These are phyloP conservation scores for Agrilus biguttatus DNA, from an alignment of 2,888 invertebrate species.

Conservation along the genomic window DNA sequence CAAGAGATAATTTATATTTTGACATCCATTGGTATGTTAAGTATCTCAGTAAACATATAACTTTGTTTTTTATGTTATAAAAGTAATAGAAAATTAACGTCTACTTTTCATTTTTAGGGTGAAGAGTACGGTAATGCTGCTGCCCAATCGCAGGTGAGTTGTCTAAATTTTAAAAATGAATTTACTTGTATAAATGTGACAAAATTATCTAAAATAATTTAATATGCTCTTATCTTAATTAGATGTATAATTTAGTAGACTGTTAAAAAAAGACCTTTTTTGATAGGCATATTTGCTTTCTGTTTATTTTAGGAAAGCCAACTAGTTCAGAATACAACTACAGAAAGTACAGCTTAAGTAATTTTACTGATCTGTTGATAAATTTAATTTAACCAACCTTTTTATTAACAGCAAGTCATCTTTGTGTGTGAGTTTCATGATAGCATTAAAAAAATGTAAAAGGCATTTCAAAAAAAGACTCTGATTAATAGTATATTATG, in stretches of 20 bases:
- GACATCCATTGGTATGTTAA: too few relatives aligned
- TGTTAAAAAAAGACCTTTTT: too few relatives aligned
- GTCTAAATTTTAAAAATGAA: background rate
- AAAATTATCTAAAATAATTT: background rate
- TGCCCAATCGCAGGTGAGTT: background rate
- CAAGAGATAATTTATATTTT: too few relatives aligned
- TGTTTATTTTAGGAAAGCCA: slow-evolving; percentile 37
- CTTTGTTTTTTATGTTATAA: too few relatives aligned
- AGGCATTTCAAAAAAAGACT: slow-evolving; percentile 26
- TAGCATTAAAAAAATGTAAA: slow-evolving; percentile 25
- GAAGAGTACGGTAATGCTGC: too few relatives aligned
- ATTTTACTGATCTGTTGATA: slow-evolving; percentile 13
- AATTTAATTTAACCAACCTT: slow-evolving; percentile 22
- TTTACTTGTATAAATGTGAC: background rate
- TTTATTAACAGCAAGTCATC: slow-evolving; percentile 26
- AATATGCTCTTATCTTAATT: too few relatives aligned
- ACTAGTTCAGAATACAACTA: slow-evolving; percentile 43
- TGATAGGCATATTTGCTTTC: slow-evolving; percentile 4
- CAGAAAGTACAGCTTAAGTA: slow-evolving; percentile 44
- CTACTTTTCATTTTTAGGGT: too few relatives aligned
- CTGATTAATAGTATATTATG: background rate
- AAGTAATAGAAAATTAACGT: too few relatives aligned
- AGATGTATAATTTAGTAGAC: too few relatives aligned
- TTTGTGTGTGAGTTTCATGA: slow-evolving; percentile 31
- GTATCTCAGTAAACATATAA: too few relatives aligned